Evolutionary conservation across 2,888 invertebrate genomes (phyloP).

Genomic region (Homarus gammarus): DNA sequence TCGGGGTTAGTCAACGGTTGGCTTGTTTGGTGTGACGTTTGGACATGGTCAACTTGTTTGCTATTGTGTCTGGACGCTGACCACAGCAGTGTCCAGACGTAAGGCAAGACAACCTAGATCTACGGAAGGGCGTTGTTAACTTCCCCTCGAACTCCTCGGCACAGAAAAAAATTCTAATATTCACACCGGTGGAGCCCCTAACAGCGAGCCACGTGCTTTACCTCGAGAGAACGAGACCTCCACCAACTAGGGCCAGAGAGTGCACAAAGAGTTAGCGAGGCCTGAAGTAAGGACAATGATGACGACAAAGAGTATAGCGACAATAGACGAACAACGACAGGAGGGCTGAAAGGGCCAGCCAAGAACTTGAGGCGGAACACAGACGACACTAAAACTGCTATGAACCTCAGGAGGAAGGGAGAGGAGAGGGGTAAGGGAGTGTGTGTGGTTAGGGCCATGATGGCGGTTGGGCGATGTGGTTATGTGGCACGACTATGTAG

Average conservation of each 20-base stretch:
- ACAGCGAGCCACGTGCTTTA: no score
- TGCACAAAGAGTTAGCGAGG: constrained; percentile 2
- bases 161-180: no score
- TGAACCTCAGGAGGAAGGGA: background rate
- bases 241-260: background rate
- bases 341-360: background rate
- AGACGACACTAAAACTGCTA: constrained; percentile 27
- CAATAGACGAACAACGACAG: constrained; percentile 24
- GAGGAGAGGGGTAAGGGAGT: constrained; percentile 14
- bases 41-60: constrained; percentile 37
- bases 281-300: constrained; percentile 29
- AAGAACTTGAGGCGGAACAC: constrained; percentile 28
- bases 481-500: constrained; percentile 53
- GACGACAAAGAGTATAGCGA: constrained; percentile 17
- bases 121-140: background rate
- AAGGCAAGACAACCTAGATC: background rate
- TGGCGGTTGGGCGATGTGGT: constrained; percentile 62
- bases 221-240: no score
- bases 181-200: no score
- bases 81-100: background rate
- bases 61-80: background rate
- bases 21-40: constrained; percentile 17
- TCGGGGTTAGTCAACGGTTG: background rate
- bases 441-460: constrained; percentile 58
- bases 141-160: no score